Base-by-base conservation (phyloP, 2,888 invertebrate genomes). In the Leptura quadrifasciata region DNA sequence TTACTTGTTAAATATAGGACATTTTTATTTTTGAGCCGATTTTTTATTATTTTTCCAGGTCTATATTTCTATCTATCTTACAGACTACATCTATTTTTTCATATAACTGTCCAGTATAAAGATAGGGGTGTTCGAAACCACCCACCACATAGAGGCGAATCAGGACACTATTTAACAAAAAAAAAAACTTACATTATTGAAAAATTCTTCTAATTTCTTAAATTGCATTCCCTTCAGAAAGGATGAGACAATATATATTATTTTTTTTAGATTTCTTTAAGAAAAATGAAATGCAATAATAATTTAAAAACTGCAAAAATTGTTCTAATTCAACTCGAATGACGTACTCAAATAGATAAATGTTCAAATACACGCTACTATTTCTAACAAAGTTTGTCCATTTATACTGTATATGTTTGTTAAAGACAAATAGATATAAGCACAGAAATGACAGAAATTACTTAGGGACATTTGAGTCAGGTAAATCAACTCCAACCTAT, bases 81-180 rank as follows among this genome's bases (percentile, higher is more conserved):
- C 24, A 58, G 5, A 58, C 18, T 12, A 9, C 20, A 58, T 58
- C 1, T 63, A 31, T 31, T 61, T 61, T 61, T 31, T 31, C 27
- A 31, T 61, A n/a, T 61, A 31, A 58, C 20, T 61, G 61, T 61
- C 31, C n/a, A n/a, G n/a, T n/a, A n/a, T n/a, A n/a, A n/a, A n/a
- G n/a, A n/a, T n/a, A n/a, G n/a, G n/a, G n/a, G n/a, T n/a, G n/a
- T n/a, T n/a, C 31, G 31, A 61, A 27, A 18, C n/a, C 61, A n/a
- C n/a, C n/a, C n/a, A n/a, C n/a, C n/a, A 61, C 31, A 15, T 61
- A 61, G 61, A 31, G 61, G 61, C 15, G 31, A 61, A 31, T 15
- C 15, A 27, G 61, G 61, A 61, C 61, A 61, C 0, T 5, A 27
- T 24, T n/a, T 15, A 18, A 31, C 17, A 15, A 24, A 31, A 61